Base-by-base conservation (phyloP, 2,888 invertebrate genomes). In the Xestia xanthographa region DNA sequence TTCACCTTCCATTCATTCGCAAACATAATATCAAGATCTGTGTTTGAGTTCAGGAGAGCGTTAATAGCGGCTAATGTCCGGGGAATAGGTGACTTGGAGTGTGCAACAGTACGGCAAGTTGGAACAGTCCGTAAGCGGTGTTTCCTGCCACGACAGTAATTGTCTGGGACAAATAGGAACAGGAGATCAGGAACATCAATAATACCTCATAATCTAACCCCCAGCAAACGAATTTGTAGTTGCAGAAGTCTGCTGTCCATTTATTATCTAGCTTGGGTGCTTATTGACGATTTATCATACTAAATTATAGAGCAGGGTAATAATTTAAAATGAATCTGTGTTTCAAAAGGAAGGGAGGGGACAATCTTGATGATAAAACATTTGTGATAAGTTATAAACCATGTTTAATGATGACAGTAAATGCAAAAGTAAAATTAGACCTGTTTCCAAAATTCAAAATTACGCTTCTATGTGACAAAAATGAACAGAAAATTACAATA, bases 401-500 rank as follows among this genome's bases (percentile, higher is more conserved):
- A 26, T 26, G 26, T 53, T 26, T 26, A 53, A n/a, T 56, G 26
- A 56, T 56, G 14, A 6, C 58, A 29, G 9, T 58, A 9, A 58
- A 29, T 29, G 20, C 20, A 20, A 58, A 58, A 8, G 29, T 8
- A 58, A 29, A 58, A 58, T 58, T 58, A 17, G 8, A 29, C 29
- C 3, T 58, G 58, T 58, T 17, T 17, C 2, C 3, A 58, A 20
- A 1, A 38, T 8, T 43, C 8, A 29, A 22, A 26, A 22, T 6
- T 8, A 14, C n/a, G n/a, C n/a, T 11, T 22, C 0, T 41, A 8
- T 20, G 9, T 41, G 50, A 72, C 34, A 56, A 17, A 6, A 22
- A 12, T 9, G 4, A 41, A 62, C 0, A 29, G 34, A 41, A 5
- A 45, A 65, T 77, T 68, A n/a, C 14, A 76, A 50, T 65, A 76